Evolutionary conservation across 2,888 invertebrate species (phyloP), one percentile per base, ranked within the genome.

Genomic region (Calliscelio sp.): DNA sequence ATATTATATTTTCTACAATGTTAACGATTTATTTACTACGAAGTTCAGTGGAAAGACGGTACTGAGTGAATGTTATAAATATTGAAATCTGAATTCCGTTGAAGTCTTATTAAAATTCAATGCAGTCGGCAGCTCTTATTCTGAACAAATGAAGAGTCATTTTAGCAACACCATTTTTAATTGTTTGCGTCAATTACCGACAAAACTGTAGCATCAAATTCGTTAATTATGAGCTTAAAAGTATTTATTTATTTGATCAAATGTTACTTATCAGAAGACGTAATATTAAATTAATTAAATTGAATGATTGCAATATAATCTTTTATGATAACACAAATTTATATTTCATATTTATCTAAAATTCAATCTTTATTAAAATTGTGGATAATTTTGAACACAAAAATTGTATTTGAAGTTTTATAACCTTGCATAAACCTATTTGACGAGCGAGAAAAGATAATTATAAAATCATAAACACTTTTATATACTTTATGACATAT

Each of bases 21-120:
- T 59, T 59, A 59, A 71, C 46, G 46, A 49, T 59, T 71, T 49
- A 71, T 71, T 46, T 71, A 57, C 46, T 59, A 55, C 44, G 32
- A 68, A 55, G 38, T 18, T 68, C 22, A 46, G 8, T 11, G 20
- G 46, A 46, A 49, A 22, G 20, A 51, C 24, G 24, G 10, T 11
- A 46, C 10, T 49, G 7, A 35, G 18, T 46, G 28, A 63, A 46
- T 46, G 63, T 25, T 63, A 46, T 46, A 46, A 63, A 28, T 63
- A 25, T 46, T 5, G 46, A 63, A 22, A 25, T 46, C 11, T 41
- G 41, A n/a, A n/a, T n/a, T n/a, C n/a, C 14, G 6, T 5, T 41
- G 14, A 4, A n/a, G n/a, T 14, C 11, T 10, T 41, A n/a, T 41
- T n/a, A 4, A 41, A 41, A 41, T n/a, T n/a, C 11, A 35, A 35